A percentile compares a stretch with the other conserved stretches of the same genome.
These are phyloP conservation scores for Drosophila mojavensis DNA, from an alignment of 1,140 invertebrate genomes.

Conservation along the genomic window DNA sequence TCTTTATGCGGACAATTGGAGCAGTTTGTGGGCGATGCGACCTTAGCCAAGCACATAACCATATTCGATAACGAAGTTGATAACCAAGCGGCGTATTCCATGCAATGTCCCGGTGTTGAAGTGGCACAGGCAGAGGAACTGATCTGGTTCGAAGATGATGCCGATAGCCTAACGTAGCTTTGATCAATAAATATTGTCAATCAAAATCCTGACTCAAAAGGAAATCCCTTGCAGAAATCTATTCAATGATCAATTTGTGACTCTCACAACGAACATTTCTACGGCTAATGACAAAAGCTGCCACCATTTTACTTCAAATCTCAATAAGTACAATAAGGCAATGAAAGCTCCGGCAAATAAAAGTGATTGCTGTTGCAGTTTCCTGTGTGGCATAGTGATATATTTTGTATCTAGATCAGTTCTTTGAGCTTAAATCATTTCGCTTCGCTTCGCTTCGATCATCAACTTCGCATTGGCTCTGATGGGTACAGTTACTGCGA, in stretches of 20 bases:
- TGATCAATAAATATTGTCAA: constrained; percentile 9
- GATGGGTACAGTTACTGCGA: constrained; percentile 16
- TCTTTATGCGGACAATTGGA: constrained; percentile 51
- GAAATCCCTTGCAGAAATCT: no score
- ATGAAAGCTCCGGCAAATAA: no score
- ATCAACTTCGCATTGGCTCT: not conserved
- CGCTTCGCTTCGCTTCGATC: not conserved
- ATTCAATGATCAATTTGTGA: no score
- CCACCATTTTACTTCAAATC: no score
- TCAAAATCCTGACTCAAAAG: no score
- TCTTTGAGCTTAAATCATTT: no score
- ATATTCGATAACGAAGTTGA: constrained; percentile 33
- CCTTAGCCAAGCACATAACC: constrained; percentile 34
- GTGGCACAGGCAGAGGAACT: constrained; percentile 15
- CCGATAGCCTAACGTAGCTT: constrained; percentile 10
- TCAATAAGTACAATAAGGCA: no score
- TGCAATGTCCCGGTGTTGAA: constrained; percentile 26
- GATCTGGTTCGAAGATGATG: constrained; percentile 22
- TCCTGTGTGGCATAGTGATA: no score
- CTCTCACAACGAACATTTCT: no score
- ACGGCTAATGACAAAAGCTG: no score
- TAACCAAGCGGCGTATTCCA: constrained; percentile 15
- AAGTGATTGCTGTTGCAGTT: no score
- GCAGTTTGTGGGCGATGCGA: constrained; percentile 24
- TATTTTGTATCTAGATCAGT: no score